Conservation (phyloP, 2,888 invertebrate genomes). For the Thecophora atra region DNA sequence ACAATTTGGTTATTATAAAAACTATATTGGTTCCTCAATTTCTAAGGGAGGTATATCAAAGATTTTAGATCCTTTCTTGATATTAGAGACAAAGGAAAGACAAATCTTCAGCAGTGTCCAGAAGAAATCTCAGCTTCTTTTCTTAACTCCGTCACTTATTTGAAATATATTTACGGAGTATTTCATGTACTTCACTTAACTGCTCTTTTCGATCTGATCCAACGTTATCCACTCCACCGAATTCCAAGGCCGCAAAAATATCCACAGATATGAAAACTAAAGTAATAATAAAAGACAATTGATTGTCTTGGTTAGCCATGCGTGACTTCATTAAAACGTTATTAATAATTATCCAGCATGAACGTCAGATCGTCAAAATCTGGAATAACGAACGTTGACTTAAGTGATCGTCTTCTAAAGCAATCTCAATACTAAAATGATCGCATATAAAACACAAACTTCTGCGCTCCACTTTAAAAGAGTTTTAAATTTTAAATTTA, state of each 20-base stretch:
- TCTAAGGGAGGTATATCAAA: no score
- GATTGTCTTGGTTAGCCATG: conserved; percentile 46
- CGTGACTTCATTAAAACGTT: conserved; percentile 46
- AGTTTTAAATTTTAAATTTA: conserved; percentile 36
- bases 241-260: conserved; percentile 6
- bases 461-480: conserved; percentile 23
- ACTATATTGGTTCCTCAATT: no score
- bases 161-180: no score
- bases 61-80: no score
- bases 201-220: conserved; percentile 12
- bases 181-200: no score
- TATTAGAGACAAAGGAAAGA: no score
- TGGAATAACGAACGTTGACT: conserved; percentile 13
- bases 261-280: background rate
- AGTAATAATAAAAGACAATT: conserved; percentile 55
- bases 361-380: conserved; percentile 32
- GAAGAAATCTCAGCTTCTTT: no score
- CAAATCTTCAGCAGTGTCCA: no score
- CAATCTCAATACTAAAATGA: conserved; percentile 3
- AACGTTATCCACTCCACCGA: conserved; percentile 21
- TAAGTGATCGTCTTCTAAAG: background rate
- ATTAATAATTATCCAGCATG: conserved; percentile 45
- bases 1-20: no score
- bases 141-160: no score
- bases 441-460: conserved; percentile 8